Conservation (phyloP, 1,140 invertebrate genomes). For the Diorhabda elongata region DNA sequence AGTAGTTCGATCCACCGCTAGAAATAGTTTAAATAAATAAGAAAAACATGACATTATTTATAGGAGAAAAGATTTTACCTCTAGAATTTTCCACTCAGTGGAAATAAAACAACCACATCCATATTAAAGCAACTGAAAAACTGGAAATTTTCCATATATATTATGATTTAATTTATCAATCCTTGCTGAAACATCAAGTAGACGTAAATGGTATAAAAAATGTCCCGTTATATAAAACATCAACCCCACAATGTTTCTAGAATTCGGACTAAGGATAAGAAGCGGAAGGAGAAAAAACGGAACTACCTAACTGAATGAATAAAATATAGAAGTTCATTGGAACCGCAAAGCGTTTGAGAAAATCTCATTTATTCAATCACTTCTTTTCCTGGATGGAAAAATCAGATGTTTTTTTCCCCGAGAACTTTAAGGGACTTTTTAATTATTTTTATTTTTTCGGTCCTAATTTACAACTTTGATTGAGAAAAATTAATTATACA, state of each 20-base stretch:
- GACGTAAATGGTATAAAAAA: neutral
- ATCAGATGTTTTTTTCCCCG: slow-evolving; percentile 1
- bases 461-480: too few relatives aligned
- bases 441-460: neutral
- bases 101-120: too few relatives aligned
- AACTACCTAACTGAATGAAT: slow-evolving; percentile 27
- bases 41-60: too few relatives aligned
- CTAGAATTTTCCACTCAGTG: too few relatives aligned
- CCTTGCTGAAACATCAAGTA: neutral
- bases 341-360: slow-evolving; percentile 32
- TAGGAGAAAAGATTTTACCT: too few relatives aligned
- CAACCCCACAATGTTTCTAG: slow-evolving; percentile 20
- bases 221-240: neutral
- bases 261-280: slow-evolving; percentile 18
- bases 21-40: too few relatives aligned
- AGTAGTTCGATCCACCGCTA: too few relatives aligned
- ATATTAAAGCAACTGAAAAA: too few relatives aligned
- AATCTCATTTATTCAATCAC: slow-evolving; percentile 37
- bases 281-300: slow-evolving; percentile 18
- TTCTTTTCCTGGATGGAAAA: slow-evolving; percentile 24
- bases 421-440: neutral
- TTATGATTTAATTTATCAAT: too few relatives aligned
- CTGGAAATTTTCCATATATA: too few relatives aligned
- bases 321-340: slow-evolving; percentile 28
- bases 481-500: too few relatives aligned